Evolutionary conservation across 2,113 vertebrate genomes (phyloP), one percentile per base, ranked within the genome.

Genomic region (Oryzias woworae): DNA sequence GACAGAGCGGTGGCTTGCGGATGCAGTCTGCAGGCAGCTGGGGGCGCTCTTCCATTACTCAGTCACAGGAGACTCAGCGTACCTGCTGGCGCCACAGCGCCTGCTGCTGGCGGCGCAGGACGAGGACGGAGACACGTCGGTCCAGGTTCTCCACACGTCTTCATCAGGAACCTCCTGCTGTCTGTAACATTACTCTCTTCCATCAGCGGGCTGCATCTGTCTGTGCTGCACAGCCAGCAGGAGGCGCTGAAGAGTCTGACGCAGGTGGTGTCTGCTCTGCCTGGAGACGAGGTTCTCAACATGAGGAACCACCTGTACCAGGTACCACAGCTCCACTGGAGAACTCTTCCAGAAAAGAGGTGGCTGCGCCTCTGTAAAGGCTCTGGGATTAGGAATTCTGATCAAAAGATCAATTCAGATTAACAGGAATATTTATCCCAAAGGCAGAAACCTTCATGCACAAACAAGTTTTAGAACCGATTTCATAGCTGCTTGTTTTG

Each of bases 121-220:
- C 12, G 94, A 97, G 22, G 95, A 98, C 0, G 97, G 97, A 68
- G 97, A 99, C 91, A 96, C 95, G 97, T 99, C 80, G 90, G 95
- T 91, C 26, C 51, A 5, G 42, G 49, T 14, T 26, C 20, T 62
- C 49, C 31, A 4, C 16, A 28, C 20, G n/a, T 16, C 53, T 66
- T 53, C 51, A 7, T 7, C 42, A 8, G 6, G 3, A 3, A 1
- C 36, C 0, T 52, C 4, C 17, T 20, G 4, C 12, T 2, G 2
- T 16, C 26, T 5, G 15, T 58, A 44, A 63, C 18, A n/a, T 18
- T 48, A 8, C 20, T 55, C 5, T 42, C 49, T 53, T 23, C 84
- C 42, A 84, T 28, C 88, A 99, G 97, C 2, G 94, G 95, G 28
- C 91, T 99, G 59, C 96, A 99, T 70, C 90, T 98, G 73, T 93